A percentile compares a stretch with the other conserved stretches of the same genome.
Conservation (phyloP, 2,888 invertebrate species). For the Lithophane leautieri region DNA sequence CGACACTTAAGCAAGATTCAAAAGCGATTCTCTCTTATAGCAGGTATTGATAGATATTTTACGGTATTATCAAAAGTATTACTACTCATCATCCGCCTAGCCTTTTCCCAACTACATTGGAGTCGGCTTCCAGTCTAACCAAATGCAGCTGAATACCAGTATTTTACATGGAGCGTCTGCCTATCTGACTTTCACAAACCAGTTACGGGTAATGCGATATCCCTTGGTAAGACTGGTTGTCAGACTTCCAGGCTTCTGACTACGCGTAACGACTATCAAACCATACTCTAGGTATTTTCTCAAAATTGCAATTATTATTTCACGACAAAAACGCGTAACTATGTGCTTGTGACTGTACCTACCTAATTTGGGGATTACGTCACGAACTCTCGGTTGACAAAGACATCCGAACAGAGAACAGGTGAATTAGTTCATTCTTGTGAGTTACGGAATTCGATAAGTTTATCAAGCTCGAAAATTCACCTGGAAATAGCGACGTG, state of each 20-base stretch:
- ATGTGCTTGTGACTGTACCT: constrained; percentile 6
- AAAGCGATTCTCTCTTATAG: not conserved
- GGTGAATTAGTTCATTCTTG: constrained; percentile 19
- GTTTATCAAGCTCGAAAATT: not conserved
- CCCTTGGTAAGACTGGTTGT: no score
- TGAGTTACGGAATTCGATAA: constrained; percentile 1
- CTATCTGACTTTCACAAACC: no score
- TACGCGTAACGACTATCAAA: no score
- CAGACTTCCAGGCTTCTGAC: no score
- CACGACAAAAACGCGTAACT: not conserved
- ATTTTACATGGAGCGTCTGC: no score
- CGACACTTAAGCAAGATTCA: no score
- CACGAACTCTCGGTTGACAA: constrained; percentile 34
- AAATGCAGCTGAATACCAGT: no score
- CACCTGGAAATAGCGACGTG: not conserved
- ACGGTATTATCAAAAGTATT: not conserved
- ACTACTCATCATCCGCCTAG: not conserved
- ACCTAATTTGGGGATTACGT: constrained; percentile 32
- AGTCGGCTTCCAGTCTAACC: no score
- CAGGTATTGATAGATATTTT: not conserved
- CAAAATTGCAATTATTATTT: not conserved
- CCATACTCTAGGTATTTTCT: no score
- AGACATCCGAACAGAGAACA: constrained; percentile 24
- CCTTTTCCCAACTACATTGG: no score
- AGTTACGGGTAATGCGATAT: no score